phyloP scores from a whole-genome alignment of 2,797 vertebrate genomes.

The Falco novaeseelandiae region DNA sequence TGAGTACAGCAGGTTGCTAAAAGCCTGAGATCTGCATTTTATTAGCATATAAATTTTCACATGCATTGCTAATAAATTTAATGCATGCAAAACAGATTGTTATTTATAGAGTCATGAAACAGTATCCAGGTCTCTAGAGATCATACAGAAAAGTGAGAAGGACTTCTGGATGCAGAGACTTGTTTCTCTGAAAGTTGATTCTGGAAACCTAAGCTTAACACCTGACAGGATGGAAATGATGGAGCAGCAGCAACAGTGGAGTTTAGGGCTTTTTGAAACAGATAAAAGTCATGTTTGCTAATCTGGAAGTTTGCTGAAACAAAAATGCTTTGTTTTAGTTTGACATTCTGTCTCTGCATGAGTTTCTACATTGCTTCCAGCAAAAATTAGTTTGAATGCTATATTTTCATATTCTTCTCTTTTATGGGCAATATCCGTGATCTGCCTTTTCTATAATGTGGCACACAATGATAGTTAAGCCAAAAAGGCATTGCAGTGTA shows the following conservation, averaged over 20 bases:
- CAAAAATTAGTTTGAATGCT: background rate
- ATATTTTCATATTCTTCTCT: background rate
- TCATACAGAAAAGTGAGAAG: background rate
- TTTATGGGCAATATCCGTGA: background rate
- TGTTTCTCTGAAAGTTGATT: background rate
- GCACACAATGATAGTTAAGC: background rate
- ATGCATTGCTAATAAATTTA: background rate
- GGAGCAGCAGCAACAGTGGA: background rate
- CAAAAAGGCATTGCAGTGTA: background rate
- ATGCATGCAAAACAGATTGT: background rate
- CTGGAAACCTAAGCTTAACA: background rate
- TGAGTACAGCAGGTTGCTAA: background rate
- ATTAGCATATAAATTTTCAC: background rate
- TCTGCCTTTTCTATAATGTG: background rate
- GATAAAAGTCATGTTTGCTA: background rate
- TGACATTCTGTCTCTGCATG: background rate
- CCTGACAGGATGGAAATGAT: background rate
- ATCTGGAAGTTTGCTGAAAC: background rate
- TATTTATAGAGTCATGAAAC: background rate
- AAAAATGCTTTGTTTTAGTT: background rate
- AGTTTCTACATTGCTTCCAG: background rate
- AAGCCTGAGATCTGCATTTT: background rate
- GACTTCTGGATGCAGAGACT: background rate
- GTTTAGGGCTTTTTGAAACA: background rate
- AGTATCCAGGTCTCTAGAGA: background rate